phyloP scores from a whole-genome alignment of 2,113 vertebrate genomes.

The Semicossyphus pulcher region DNA sequence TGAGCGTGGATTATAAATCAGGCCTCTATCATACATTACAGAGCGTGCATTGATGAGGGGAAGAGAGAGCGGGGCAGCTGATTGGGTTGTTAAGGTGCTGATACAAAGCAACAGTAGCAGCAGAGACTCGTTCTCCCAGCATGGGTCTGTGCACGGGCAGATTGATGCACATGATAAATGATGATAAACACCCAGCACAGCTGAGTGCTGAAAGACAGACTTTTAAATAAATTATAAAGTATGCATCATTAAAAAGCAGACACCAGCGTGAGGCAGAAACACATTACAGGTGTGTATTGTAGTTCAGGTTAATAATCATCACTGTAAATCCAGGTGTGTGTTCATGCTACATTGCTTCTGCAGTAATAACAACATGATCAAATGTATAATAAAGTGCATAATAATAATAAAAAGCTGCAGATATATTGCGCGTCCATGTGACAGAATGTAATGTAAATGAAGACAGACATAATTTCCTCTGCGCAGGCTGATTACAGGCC shows the following conservation, averaged over 20 bases:
- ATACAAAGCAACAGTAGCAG: slow-evolving; percentile 69
- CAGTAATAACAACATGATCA: slow-evolving; percentile 59
- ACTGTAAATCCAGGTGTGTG: slow-evolving; percentile 69
- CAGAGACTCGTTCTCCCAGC: slow-evolving; percentile 70
- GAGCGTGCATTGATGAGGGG: slow-evolving; percentile 77
- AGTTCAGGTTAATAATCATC: slow-evolving; percentile 69
- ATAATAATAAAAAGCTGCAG: slow-evolving; percentile 48
- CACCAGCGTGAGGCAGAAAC: slow-evolving; percentile 58
- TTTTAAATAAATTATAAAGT: slow-evolving; percentile 78
- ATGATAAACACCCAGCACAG: slow-evolving; percentile 70
- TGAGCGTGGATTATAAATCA: slow-evolving; percentile 84
- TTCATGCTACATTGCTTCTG: slow-evolving; percentile 62
- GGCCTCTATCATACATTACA: slow-evolving; percentile 75
- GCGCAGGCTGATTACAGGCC: slow-evolving; percentile 58
- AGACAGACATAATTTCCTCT: slow-evolving; percentile 50
- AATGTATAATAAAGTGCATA: slow-evolving; percentile 61
- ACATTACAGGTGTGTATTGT: slow-evolving; percentile 63
- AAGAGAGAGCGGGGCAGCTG: slow-evolving; percentile 65
- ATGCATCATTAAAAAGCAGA: slow-evolving; percentile 73
- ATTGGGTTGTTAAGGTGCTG: slow-evolving; percentile 77
- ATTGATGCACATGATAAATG: slow-evolving; percentile 76
- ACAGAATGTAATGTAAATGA: slow-evolving; percentile 61
- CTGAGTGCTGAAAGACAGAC: slow-evolving; percentile 67
- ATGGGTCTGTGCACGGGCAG: slow-evolving; percentile 61
- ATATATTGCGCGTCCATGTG: slow-evolving; percentile 56